phyloP scores from a whole-genome alignment of 2,797 vertebrate species.

The Acipenser oxyrinchus region DNA sequence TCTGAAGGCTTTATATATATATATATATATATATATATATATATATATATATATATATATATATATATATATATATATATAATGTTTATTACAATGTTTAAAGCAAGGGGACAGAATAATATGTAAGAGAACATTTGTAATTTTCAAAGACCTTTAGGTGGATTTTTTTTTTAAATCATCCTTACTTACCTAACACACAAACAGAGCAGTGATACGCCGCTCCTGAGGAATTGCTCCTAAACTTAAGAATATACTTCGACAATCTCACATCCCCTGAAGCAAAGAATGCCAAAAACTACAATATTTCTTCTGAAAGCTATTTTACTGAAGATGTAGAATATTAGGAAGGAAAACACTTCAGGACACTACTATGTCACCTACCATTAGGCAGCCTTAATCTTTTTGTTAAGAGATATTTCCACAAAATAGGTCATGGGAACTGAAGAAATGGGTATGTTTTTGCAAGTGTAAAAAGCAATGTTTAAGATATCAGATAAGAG shows the following conservation, averaged over 20 bases:
- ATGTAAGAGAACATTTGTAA: slow-evolving; percentile 47
- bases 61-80: no score
- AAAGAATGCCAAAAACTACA: slow-evolving; percentile 62
- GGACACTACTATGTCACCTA: slow-evolving; percentile 74
- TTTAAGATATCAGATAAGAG: slow-evolving; percentile 16
- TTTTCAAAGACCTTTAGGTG: slow-evolving; percentile 56
- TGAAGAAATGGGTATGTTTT: slow-evolving; percentile 19
- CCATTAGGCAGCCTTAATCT: slow-evolving; percentile 78
- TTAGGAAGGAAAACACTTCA: slow-evolving; percentile 70
- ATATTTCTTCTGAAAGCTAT: slow-evolving; percentile 69
- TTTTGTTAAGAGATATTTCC: slow-evolving; percentile 74
- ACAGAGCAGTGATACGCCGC: slow-evolving; percentile 50
- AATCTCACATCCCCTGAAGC: slow-evolving; percentile 69
- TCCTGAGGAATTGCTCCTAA: slow-evolving; percentile 56
- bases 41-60: no score
- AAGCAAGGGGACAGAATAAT: slow-evolving; percentile 55
- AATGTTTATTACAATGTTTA: slow-evolving; percentile 47
- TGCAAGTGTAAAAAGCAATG: slow-evolving; percentile 5
- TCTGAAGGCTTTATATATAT: neutral
- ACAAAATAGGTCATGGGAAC: slow-evolving; percentile 71
- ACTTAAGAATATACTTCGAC: slow-evolving; percentile 71
- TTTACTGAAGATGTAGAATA: slow-evolving; percentile 74
- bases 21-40: no score
- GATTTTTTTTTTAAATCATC: slow-evolving; percentile 50
- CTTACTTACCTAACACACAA: slow-evolving; percentile 57